Percentiles rank a stretch among this genome's conserved stretches.
phyloP scores from a whole-genome alignment of 2,113 vertebrate species.

The Lampris megalopsis region DNA sequence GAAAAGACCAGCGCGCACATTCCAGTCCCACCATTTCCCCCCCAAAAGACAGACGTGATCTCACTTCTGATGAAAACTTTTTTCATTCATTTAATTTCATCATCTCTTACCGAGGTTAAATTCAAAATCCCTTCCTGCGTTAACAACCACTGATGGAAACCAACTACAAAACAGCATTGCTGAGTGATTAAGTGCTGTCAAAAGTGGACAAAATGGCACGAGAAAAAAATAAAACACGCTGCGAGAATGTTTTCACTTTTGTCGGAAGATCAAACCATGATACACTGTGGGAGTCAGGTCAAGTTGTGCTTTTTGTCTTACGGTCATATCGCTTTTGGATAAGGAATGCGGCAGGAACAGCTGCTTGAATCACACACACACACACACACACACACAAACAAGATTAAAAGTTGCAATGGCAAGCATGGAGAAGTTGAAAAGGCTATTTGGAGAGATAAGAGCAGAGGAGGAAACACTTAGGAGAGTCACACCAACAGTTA shows the following conservation, averaged over 20 bases:
- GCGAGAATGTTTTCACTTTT: slow-evolving; percentile 30
- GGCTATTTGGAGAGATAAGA: slow-evolving; percentile 55
- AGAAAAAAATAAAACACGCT: slow-evolving; percentile 4
- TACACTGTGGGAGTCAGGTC: slow-evolving; percentile 39
- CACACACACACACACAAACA: slow-evolving; percentile 14
- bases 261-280: slow-evolving; percentile 29
- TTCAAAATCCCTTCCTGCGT: slow-evolving; percentile 1
- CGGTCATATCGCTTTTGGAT: slow-evolving; percentile 16
- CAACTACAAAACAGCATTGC: background rate
- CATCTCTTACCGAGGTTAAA: background rate
- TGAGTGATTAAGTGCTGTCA: background rate
- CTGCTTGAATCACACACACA: slow-evolving; percentile 34
- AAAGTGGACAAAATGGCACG: slow-evolving; percentile 22
- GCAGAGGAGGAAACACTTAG: slow-evolving; percentile 59
- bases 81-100: background rate
- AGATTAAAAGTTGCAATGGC: slow-evolving; percentile 26
- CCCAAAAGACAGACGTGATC: background rate
- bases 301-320: slow-evolving; percentile 28
- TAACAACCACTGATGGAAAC: background rate
- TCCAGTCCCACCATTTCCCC: slow-evolving; percentile 1
- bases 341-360: slow-evolving; percentile 14
- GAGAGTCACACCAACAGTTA: slow-evolving; percentile 53
- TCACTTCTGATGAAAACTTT: background rate
- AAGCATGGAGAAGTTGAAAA: slow-evolving; percentile 52
- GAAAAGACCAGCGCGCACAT: background rate